Conservation (phyloP, 1,140 invertebrate genomes). For the Cyclargus thomasi region DNA sequence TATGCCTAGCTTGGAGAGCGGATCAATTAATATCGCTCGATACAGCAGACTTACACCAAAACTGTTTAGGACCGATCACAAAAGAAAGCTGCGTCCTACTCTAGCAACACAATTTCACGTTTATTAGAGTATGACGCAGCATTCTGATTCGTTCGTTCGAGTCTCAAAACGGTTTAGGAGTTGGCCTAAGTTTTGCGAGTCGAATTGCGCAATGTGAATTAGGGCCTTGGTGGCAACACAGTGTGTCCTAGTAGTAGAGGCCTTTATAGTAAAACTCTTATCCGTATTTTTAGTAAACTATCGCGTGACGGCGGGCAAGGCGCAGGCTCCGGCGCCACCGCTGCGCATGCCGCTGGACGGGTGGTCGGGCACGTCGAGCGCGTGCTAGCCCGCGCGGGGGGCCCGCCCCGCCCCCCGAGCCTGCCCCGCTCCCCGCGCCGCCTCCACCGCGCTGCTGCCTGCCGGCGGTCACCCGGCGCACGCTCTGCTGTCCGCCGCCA, state of each 20-base stretch:
- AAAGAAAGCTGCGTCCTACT: too few species aligned
- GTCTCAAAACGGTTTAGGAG: too few species aligned
- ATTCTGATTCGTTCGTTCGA: too few species aligned
- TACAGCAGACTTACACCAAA: too few species aligned
- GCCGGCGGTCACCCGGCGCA: slow-evolving; percentile 52
- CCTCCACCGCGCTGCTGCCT: slow-evolving; percentile 37
- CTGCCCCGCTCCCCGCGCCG: slow-evolving; percentile 26
- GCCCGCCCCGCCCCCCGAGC: slow-evolving; percentile 31
- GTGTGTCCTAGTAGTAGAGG: neutral
- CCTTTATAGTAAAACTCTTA: neutral
- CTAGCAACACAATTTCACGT: too few species aligned
- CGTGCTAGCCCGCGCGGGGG: slow-evolving; percentile 62
- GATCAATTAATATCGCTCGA: too few species aligned
- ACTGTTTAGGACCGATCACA: too few species aligned
- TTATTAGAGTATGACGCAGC: too few species aligned
- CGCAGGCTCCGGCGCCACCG: slow-evolving; percentile 60
- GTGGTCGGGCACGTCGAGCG: slow-evolving; percentile 57
- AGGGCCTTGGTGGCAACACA: neutral
- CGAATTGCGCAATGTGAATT: too few species aligned
- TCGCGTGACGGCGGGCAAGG: slow-evolving; percentile 42
- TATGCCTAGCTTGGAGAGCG: too few species aligned
- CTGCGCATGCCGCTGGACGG: slow-evolving; percentile 52
- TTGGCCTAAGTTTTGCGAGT: too few species aligned
- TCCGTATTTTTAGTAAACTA: neutral
- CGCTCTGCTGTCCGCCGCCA: slow-evolving; percentile 53